A percentile compares a stretch with the other conserved stretches of the same genome.
Conservation (phyloP, 2,888 invertebrate genomes). For the Pherbina coryleti region DNA sequence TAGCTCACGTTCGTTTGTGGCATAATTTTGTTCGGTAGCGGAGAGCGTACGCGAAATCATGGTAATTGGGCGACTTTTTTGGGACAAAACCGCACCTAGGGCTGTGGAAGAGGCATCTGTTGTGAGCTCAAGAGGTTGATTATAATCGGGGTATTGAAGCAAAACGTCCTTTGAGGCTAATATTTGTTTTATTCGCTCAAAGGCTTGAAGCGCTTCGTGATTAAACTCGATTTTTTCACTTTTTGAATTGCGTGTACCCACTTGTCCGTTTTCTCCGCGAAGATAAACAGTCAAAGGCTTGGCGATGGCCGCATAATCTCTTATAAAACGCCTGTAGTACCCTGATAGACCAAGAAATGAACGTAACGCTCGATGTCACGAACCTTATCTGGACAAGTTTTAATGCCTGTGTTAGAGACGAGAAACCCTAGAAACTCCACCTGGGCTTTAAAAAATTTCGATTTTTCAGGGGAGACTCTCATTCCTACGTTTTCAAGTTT, state of each 20-base stretch:
- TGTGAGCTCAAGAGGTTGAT: conserved; percentile 37
- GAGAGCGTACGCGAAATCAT: too few species aligned
- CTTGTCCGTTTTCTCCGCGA: conserved; percentile 40
- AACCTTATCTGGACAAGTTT: conserved; percentile 39
- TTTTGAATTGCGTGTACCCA: conserved; percentile 39
- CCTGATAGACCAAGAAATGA: conserved; percentile 38
- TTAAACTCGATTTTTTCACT: conserved; percentile 36
- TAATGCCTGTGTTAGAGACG: conserved; percentile 37
- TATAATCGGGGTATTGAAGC: conserved; percentile 33
- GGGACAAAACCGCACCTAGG: too few species aligned
- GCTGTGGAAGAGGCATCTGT: too few species aligned
- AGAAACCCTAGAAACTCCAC: conserved; percentile 42
- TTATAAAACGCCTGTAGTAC: conserved; percentile 42
- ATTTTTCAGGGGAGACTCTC: conserved; percentile 33
- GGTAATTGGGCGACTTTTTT: too few species aligned
- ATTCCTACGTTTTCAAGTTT: conserved; percentile 20
- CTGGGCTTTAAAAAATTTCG: conserved; percentile 27
- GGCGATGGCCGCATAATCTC: conserved; percentile 41
- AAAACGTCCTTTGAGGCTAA: conserved; percentile 39
- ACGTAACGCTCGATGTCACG: conserved; percentile 36
- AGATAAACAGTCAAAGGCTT: conserved; percentile 42
- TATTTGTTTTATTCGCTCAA: conserved; percentile 36
- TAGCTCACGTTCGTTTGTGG: too few species aligned
- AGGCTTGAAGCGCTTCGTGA: conserved; percentile 39
- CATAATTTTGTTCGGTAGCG: too few species aligned